Evolutionary conservation across 1,140 invertebrate species (phyloP).

Genomic region (Acromyrmex charruanus): DNA sequence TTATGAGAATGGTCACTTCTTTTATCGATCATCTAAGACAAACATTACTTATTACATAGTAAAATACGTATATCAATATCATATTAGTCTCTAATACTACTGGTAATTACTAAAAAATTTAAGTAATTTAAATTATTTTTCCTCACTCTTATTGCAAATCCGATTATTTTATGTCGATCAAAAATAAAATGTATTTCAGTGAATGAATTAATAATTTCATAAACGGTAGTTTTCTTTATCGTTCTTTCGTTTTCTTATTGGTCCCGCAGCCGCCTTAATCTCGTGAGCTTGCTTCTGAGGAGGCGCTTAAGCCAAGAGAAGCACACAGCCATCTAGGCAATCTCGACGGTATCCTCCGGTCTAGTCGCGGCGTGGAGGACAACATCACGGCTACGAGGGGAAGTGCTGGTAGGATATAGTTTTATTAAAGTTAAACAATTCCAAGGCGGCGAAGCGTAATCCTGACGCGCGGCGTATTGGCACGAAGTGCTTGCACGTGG

Average conservation of each 20-base stretch:
- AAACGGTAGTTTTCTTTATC: neutral
- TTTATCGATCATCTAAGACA: neutral
- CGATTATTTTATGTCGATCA: neutral
- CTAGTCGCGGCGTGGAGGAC: slow-evolving; percentile 37
- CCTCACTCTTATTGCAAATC: neutral
- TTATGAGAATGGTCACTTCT: slow-evolving; percentile 36
- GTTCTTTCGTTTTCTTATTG: slow-evolving; percentile 22
- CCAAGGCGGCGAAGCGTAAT: slow-evolving; percentile 54
- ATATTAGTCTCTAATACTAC: neutral
- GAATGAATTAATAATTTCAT: neutral
- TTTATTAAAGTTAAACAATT: slow-evolving; percentile 70
- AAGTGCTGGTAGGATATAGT: slow-evolving; percentile 28
- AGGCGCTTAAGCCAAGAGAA: slow-evolving; percentile 41
- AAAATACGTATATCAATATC: neutral
- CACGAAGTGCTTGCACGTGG: slow-evolving; percentile 62
- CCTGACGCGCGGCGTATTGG: slow-evolving; percentile 43
- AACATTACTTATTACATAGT: too few species aligned
- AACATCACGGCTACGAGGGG: slow-evolving; percentile 31
- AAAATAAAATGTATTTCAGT: neutral
- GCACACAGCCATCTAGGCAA: slow-evolving; percentile 47
- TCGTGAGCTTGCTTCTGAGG: slow-evolving; percentile 38
- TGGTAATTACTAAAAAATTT: neutral
- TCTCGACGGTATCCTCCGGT: slow-evolving; percentile 49
- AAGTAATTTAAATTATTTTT: neutral
- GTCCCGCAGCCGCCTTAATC: slow-evolving; percentile 16